phyloP scores from a whole-genome alignment of 2,888 invertebrate genomes.

The Drosophila pegasa region DNA sequence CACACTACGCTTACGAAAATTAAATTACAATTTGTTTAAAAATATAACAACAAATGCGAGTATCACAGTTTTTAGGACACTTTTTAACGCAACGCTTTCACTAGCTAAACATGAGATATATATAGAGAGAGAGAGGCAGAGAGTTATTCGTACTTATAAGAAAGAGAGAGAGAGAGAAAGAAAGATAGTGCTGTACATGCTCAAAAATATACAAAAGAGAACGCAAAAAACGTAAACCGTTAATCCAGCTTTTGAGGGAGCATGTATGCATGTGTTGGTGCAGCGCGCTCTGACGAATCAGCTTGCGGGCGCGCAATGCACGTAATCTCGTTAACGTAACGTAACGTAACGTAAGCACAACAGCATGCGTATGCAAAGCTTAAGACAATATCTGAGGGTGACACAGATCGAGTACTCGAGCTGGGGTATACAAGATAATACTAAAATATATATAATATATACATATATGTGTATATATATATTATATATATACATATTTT shows the following conservation, averaged over 20 bases:
- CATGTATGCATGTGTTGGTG: slow-evolving; percentile 27
- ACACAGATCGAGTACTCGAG: slow-evolving; percentile 52
- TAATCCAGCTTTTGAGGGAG: slow-evolving; percentile 33
- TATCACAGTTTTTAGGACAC: slow-evolving; percentile 69
- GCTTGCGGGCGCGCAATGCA: slow-evolving; percentile 39
- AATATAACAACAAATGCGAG: slow-evolving; percentile 62
- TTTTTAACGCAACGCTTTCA: slow-evolving; percentile 67
- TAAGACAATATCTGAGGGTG: slow-evolving; percentile 51
- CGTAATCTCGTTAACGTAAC: slow-evolving; percentile 39
- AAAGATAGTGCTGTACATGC: slow-evolving; percentile 68
- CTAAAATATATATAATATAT: slow-evolving; percentile 35
- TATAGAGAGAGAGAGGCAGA: slow-evolving; percentile 39
- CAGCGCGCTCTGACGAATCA: slow-evolving; percentile 42
- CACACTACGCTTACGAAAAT: slow-evolving; percentile 75
- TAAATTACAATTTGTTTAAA: slow-evolving; percentile 38
- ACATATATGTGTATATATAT: slow-evolving; percentile 24
- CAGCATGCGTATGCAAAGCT: slow-evolving; percentile 60
- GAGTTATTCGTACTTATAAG: slow-evolving; percentile 28
- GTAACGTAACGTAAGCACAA: slow-evolving; percentile 51
- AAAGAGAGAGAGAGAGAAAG: slow-evolving; percentile 41
- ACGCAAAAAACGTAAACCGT: slow-evolving; percentile 52
- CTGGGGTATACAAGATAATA: slow-evolving; percentile 42
- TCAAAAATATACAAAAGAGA: slow-evolving; percentile 72
- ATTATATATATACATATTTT: slow-evolving; percentile 23
- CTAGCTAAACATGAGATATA: slow-evolving; percentile 74